Conservation (phyloP, 2,888 invertebrate species). For the Diplazon laetatorius region DNA sequence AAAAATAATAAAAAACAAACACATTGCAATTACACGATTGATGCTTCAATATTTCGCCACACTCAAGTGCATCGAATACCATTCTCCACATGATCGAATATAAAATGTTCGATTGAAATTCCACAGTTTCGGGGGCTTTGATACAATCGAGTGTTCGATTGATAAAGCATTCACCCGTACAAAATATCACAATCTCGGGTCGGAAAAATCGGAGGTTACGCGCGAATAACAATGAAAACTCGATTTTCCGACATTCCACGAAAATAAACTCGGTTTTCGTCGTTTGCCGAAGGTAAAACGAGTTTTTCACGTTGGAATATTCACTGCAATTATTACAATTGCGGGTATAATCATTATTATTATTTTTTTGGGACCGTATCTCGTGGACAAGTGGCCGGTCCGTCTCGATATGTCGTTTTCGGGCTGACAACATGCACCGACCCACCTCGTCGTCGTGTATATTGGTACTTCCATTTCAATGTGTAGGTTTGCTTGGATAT, state of each 20-base stretch:
- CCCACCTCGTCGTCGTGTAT: conserved; percentile 14
- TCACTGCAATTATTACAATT: conserved; percentile 47
- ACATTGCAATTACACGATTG: too few relatives aligned
- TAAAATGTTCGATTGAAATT: neutral
- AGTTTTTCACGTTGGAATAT: conserved; percentile 24
- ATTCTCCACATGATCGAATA: neutral
- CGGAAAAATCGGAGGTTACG: neutral
- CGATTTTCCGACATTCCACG: neutral
- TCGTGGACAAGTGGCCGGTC: neutral
- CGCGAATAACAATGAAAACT: neutral
- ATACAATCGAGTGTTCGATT: neutral
- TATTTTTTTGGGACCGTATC: conserved; percentile 6
- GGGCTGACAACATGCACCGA: conserved; percentile 23
- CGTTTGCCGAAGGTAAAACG: neutral
- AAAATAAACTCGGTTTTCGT: neutral
- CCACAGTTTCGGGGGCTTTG: neutral
- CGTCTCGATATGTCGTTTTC: conserved; percentile 13
- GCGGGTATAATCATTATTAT: too few relatives aligned
- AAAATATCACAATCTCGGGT: neutral
- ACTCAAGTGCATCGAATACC: neutral
- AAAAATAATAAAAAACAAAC: too few relatives aligned
- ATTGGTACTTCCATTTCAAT: conserved; percentile 10
- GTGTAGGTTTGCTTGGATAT: neutral
- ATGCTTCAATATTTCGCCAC: neutral
- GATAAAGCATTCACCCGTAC: neutral